Percentiles rank a stretch among this genome's conserved stretches.
phyloP scores from a whole-genome alignment of 1,140 invertebrate genomes.

The Paramacrobiotus metropolitanus region DNA sequence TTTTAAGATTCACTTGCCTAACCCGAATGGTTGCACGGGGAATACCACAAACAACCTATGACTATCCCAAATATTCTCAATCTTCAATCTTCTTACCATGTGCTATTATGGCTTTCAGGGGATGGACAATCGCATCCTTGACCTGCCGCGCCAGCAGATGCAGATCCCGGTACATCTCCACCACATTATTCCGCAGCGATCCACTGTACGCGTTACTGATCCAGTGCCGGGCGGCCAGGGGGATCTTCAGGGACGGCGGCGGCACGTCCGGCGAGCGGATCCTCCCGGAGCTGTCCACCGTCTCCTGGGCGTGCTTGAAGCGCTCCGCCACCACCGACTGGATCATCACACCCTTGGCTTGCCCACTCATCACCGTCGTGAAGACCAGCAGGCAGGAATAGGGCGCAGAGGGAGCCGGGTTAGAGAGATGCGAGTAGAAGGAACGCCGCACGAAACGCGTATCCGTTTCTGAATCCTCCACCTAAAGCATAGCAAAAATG shows the following conservation, averaged over 20 bases:
- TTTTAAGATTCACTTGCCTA: too few species aligned
- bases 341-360: neutral
- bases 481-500: neutral
- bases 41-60: too few species aligned
- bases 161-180: slow-evolving; percentile 1
- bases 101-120: neutral
- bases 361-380: neutral
- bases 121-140: neutral
- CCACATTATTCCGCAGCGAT: neutral
- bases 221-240: neutral
- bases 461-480: neutral
- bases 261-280: too few species aligned
- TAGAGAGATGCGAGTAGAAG: neutral
- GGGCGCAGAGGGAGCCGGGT: neutral
- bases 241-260: neutral
- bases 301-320: too few species aligned
- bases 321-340: neutral
- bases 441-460: neutral
- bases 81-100: neutral
- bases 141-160: neutral
- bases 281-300: too few species aligned
- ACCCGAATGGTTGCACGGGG: too few species aligned
- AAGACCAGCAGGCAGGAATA: neutral
- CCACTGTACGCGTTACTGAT: slow-evolving; percentile 1
- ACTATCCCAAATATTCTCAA: too few species aligned